Conservation (phyloP, 2,797 vertebrate species). For the Lutjanus campechanus region DNA sequence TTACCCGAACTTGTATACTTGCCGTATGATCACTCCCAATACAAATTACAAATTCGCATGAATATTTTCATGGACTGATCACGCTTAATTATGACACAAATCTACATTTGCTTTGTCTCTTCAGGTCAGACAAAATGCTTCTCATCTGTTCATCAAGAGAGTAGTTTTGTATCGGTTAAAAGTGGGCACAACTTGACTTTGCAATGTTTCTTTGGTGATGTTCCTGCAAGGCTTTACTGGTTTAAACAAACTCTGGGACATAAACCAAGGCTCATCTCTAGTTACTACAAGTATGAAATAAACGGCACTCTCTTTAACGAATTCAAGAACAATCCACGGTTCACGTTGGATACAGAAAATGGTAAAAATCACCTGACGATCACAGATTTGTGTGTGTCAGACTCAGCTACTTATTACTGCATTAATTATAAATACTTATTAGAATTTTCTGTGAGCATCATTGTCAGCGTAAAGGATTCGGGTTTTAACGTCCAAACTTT, state of each 20-base stretch:
- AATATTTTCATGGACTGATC: neutral
- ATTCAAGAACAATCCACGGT: conserved; percentile 19
- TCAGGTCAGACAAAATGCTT: neutral
- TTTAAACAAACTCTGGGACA: conserved; percentile 38
- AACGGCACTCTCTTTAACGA: neutral
- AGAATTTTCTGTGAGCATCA: neutral
- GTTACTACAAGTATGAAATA: neutral
- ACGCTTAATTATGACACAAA: neutral
- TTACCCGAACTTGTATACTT: accelerated
- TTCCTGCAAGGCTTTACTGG: conserved; percentile 31
- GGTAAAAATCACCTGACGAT: conserved; percentile 9
- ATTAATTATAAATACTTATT: neutral
- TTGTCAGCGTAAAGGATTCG: no score
- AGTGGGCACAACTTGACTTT: conserved; percentile 40
- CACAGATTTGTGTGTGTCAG: neutral
- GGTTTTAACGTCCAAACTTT: neutral
- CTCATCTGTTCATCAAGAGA: neutral
- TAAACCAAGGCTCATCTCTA: conserved; percentile 36
- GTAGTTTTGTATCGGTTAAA: conserved; percentile 9
- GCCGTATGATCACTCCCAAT: no score
- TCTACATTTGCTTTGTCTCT: neutral
- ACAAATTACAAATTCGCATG: no score
- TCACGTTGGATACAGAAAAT: neutral
- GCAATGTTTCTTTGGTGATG: conserved; percentile 16
- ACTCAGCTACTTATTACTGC: conserved; percentile 32